Percentiles rank a stretch among this genome's conserved stretches.
Conservation (phyloP, 2,797 vertebrate species). For the Nothura maculosa region DNA sequence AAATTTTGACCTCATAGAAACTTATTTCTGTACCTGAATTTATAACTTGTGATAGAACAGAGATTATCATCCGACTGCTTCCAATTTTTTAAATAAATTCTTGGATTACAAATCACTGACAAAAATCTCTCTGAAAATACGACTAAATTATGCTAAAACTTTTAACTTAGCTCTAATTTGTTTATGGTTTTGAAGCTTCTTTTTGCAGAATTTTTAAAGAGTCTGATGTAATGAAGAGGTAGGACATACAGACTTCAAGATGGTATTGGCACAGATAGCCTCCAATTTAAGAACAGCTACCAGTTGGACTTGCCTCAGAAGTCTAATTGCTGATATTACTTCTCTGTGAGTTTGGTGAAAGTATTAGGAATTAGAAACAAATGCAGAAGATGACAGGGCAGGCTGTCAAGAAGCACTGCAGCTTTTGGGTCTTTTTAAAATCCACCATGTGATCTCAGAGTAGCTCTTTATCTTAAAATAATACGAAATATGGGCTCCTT, state of each 20-base stretch:
- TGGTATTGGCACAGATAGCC: not conserved
- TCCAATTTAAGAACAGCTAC: not conserved
- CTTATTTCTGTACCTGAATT: not conserved
- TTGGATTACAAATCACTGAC: not conserved
- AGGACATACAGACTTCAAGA: not conserved
- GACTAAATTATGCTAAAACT: not conserved
- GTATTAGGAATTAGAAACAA: not conserved
- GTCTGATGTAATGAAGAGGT: not conserved
- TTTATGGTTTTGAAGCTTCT: not conserved
- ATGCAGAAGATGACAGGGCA: not conserved
- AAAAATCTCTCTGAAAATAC: not conserved
- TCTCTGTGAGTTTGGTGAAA: not conserved
- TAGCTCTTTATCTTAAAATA: not conserved
- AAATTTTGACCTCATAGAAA: not conserved
- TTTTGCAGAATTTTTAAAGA: not conserved
- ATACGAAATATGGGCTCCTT: not conserved
- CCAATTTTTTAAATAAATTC: not conserved
- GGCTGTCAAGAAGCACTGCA: not conserved
- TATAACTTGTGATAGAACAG: not conserved
- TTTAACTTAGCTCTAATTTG: not conserved
- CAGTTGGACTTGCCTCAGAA: not conserved
- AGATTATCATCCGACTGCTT: not conserved
- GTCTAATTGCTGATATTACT: not conserved
- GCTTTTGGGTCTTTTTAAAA: not conserved
- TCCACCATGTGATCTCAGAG: not conserved